Percentiles rank a stretch among this genome's conserved stretches.
These are phyloP conservation scores for Sebastes diploproa DNA, from an alignment of 2,797 vertebrate species.

Conservation along the genomic window DNA sequence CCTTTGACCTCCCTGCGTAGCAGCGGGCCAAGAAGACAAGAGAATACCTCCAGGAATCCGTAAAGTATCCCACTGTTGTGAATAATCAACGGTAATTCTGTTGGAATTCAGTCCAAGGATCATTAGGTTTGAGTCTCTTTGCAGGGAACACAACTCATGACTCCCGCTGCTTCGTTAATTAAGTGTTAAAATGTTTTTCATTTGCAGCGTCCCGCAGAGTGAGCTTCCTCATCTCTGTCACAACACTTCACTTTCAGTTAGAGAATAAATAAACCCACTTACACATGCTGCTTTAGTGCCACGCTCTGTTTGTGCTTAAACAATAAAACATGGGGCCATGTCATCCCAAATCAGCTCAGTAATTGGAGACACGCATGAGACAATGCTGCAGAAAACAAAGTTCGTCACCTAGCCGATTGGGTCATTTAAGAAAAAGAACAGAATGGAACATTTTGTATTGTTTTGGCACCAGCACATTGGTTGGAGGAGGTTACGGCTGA, in stretches of 20 bases:
- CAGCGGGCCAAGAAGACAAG: not conserved
- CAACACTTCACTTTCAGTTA: not conserved
- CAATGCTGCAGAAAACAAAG: not conserved
- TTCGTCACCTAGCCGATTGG: not conserved
- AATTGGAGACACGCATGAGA: not conserved
- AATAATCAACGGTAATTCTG: not conserved
- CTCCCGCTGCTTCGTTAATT: conserved; percentile 10
- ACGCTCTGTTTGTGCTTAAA: not conserved
- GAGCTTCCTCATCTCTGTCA: not conserved
- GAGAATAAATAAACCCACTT: not conserved
- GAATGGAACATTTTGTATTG: not conserved
- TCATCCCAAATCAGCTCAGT: not conserved
- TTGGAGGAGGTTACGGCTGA: not conserved
- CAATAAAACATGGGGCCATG: not conserved
- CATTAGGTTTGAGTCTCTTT: not conserved
- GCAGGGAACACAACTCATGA: not conserved
- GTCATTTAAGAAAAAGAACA: not conserved
- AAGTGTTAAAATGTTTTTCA: not conserved
- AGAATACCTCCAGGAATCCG: not conserved
- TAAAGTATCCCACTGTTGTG: not conserved
- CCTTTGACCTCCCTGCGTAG: not conserved
- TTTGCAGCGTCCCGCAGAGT: conserved; percentile 1
- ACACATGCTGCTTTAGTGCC: not conserved
- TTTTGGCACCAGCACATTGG: not conserved
- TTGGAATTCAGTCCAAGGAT: not conserved